Percentiles rank a stretch among this genome's conserved stretches.
Conservation (phyloP, 2,888 invertebrate species). For the Hyposoter didymator region DNA sequence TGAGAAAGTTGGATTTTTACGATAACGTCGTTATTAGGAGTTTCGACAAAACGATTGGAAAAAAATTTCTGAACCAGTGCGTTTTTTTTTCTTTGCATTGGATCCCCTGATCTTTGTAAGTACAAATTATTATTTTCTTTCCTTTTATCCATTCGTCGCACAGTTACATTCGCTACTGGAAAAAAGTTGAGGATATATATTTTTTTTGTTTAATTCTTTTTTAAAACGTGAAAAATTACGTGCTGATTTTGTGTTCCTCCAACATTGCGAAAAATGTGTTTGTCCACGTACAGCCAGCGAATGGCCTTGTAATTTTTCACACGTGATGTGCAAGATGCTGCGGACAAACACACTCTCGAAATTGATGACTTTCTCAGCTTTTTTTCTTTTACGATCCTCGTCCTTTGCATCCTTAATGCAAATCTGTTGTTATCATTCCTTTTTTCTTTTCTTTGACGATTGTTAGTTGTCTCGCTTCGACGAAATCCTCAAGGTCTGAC, state of each 20-base stretch:
- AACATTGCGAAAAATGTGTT: neutral
- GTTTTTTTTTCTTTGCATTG: neutral
- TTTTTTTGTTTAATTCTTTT: neutral
- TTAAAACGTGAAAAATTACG: neutral
- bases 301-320: slow-evolving; percentile 3
- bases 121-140: neutral
- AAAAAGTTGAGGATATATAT: neutral
- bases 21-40: neutral
- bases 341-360: slow-evolving; percentile 3
- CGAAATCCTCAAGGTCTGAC: slow-evolving; percentile 74
- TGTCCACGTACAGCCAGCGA: neutral
- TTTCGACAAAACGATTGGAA: neutral
- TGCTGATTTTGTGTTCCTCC: neutral
- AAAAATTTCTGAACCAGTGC: neutral
- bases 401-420: slow-evolving; percentile 4
- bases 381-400: slow-evolving; percentile 13
- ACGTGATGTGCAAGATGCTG: neutral
- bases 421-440: neutral
- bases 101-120: neutral
- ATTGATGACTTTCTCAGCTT: neutral
- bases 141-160: neutral
- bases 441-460: slow-evolving; percentile 75
- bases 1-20: neutral
- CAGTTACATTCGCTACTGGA: neutral
- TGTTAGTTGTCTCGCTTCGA: slow-evolving; percentile 78